phyloP scores from a whole-genome alignment of 2,797 vertebrate species.

The Oryzias dopingdopingensis region DNA sequence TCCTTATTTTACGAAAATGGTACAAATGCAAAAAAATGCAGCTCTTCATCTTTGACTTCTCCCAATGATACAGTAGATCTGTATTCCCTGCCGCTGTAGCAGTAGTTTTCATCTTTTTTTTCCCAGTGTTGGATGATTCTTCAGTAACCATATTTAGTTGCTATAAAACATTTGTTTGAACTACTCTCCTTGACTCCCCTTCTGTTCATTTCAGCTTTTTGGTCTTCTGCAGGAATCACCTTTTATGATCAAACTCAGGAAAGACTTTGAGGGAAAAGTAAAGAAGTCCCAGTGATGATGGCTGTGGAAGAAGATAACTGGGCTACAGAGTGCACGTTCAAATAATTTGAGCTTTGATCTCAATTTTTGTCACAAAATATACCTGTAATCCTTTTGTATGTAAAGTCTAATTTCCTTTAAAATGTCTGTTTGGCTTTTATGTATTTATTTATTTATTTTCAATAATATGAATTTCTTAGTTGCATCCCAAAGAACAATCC shows the following conservation, averaged over 20 bases:
- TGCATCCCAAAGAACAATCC: constrained; percentile 38
- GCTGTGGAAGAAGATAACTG: constrained; percentile 23
- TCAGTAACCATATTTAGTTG: not conserved
- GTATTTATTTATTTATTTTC: no score
- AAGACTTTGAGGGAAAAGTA: constrained; percentile 47
- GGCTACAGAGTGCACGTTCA: constrained; percentile 44
- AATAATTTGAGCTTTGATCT: constrained; percentile 65
- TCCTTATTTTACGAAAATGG: constrained; percentile 23
- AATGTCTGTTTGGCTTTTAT: no score
- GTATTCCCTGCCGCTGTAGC: constrained; percentile 20
- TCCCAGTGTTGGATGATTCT: not conserved
- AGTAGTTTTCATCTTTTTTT: not conserved
- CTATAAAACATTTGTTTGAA: constrained; percentile 6
- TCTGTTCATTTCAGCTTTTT: constrained; percentile 18
- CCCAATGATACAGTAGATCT: constrained; percentile 8
- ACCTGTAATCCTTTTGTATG: no score
- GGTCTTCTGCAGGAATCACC: constrained; percentile 66
- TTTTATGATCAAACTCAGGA: constrained; percentile 61
- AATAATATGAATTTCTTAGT: not conserved
- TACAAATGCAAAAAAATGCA: constrained; percentile 16
- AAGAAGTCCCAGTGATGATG: constrained; percentile 35
- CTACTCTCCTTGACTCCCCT: constrained; percentile 17
- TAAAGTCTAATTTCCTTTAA: no score
- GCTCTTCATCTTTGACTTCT: constrained; percentile 33
- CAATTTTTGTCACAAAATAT: constrained; percentile 52